phyloP scores from a whole-genome alignment of 1,140 invertebrate genomes.

The Drosophila truncata region DNA sequence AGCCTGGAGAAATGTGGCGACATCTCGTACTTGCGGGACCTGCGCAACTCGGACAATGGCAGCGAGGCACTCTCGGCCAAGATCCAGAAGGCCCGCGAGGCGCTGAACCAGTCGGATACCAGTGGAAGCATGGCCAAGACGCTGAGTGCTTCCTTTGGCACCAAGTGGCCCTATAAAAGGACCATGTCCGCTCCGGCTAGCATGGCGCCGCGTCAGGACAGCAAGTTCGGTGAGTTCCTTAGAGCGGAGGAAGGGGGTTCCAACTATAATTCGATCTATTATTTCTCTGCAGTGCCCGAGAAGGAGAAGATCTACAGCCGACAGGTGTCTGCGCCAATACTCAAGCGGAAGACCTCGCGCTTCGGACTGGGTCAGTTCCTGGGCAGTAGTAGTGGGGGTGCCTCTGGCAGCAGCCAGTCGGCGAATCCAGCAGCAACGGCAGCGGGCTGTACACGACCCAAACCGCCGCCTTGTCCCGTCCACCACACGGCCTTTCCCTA shows the following conservation, averaged over 20 bases:
- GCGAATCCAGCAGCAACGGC: conserved; percentile 75
- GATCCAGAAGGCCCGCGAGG: conserved; percentile 95
- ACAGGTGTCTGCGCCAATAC: conserved; percentile 94
- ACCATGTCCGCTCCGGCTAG: conserved; percentile 96
- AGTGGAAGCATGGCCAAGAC: conserved; percentile 89
- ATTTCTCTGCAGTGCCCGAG: conserved; percentile 86
- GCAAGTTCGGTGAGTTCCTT: conserved; percentile 88
- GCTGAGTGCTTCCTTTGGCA: conserved; percentile 94
- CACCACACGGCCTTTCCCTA: conserved; percentile 70
- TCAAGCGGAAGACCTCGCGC: conserved; percentile 95
- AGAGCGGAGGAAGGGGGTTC: no score
- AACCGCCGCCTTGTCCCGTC: conserved; percentile 75
- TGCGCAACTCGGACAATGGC: conserved; percentile 95
- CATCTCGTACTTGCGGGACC: conserved; percentile 93
- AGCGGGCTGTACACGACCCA: conserved; percentile 68
- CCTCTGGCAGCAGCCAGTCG: conserved; percentile 70
- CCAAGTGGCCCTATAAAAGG: conserved; percentile 97
- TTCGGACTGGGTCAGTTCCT: conserved; percentile 96
- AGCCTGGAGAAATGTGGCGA: conserved; percentile 93
- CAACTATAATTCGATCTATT: neutral
- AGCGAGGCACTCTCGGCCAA: conserved; percentile 96
- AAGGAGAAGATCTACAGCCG: conserved; percentile 96
- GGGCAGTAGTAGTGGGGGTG: conserved; percentile 82
- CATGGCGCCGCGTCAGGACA: conserved; percentile 91
- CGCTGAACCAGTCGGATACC: conserved; percentile 90